A percentile compares a stretch with the other conserved stretches of the same genome.
Evolutionary conservation across 2,888 invertebrate species (phyloP).

Genomic region (Epicampocera succincta): DNA sequence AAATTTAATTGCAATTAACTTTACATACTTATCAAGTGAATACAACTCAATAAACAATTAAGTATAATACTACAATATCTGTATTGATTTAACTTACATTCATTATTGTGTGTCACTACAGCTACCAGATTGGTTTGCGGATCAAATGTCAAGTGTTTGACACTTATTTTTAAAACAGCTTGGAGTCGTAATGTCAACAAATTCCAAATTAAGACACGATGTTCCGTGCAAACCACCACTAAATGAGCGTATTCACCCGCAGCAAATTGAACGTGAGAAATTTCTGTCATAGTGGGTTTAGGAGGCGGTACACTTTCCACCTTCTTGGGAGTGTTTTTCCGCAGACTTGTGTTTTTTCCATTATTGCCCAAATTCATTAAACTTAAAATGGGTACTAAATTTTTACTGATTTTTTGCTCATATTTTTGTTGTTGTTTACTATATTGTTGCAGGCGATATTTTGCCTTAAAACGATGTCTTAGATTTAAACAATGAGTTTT

Average conservation of each 20-base stretch:
- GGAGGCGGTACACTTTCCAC: constrained; percentile 13
- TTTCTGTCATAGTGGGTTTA: constrained; percentile 71
- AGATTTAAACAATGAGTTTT: constrained; percentile 73
- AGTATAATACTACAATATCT: no score
- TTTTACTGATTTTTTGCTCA: constrained; percentile 71
- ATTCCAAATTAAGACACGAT: constrained; percentile 86
- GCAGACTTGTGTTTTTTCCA: constrained; percentile 29
- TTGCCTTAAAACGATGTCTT: constrained; percentile 78
- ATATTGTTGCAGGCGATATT: constrained; percentile 74
- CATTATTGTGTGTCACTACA: constrained; percentile 84
- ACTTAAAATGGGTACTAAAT: constrained; percentile 76
- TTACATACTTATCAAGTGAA: no score
- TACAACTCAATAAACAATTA: no score
- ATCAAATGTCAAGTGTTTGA: constrained; percentile 83
- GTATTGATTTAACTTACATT: constrained; percentile 82
- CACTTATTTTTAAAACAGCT: constrained; percentile 83
- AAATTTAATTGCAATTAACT: not conserved
- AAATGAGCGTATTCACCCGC: constrained; percentile 79
- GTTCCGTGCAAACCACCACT: constrained; percentile 81
- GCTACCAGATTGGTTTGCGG: constrained; percentile 85
- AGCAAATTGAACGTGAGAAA: constrained; percentile 79
- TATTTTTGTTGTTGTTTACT: constrained; percentile 69
- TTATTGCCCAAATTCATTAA: constrained; percentile 73
- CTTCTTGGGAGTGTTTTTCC: not conserved
- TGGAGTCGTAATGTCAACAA: constrained; percentile 84